A percentile compares a stretch with the other conserved stretches of the same genome.
phyloP scores from a whole-genome alignment of 2,113 vertebrate genomes.

The Neoarius graeffei region DNA sequence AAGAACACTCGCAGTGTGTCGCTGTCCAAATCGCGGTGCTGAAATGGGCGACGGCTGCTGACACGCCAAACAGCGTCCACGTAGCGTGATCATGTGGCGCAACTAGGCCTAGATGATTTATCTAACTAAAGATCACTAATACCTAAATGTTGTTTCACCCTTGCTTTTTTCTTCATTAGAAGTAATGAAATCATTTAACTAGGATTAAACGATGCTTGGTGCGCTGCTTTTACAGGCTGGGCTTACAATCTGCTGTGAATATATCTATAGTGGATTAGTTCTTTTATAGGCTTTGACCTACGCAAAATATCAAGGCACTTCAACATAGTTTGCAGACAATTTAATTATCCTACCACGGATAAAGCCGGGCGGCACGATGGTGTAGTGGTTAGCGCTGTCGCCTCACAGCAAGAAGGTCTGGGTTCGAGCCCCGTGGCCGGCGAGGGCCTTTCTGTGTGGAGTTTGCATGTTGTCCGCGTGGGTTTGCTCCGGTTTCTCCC shows the following conservation, averaged over 20 bases:
- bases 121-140: neutral
- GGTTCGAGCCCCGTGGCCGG: too few species aligned
- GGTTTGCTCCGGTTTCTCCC: too few species aligned
- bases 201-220: neutral
- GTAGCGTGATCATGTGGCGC: conserved; percentile 15
- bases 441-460: too few species aligned
- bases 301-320: neutral
- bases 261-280: neutral
- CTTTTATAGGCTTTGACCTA: neutral
- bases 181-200: neutral
- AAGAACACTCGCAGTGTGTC: neutral
- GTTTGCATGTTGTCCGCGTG: too few species aligned
- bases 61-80: neutral
- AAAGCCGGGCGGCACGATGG: too few species aligned
- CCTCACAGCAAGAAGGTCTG: too few species aligned
- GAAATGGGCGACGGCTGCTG: conserved; percentile 57
- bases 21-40: conserved; percentile 58
- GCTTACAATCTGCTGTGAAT: neutral
- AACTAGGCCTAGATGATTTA: neutral
- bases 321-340: neutral
- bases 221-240: neutral
- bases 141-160: neutral
- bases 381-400: too few species aligned
- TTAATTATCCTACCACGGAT: neutral
- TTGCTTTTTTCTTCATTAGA: neutral